phyloP scores from a whole-genome alignment of 2,888 invertebrate genomes.

The Nowickia ferox region DNA sequence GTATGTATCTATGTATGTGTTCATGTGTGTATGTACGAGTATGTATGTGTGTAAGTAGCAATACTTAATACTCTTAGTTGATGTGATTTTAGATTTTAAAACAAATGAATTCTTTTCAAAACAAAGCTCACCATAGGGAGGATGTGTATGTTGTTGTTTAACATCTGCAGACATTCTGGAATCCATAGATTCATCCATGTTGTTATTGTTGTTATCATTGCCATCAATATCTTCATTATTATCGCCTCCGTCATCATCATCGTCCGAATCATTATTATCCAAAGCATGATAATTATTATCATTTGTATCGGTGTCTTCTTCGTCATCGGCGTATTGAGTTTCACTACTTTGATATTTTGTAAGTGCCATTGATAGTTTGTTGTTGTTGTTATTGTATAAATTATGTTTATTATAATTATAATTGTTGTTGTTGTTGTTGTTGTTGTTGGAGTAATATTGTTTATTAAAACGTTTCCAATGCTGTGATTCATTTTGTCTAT shows the following conservation, averaged over 20 bases:
- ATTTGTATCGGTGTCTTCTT: slow-evolving; percentile 61
- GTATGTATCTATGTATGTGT: too few relatives aligned
- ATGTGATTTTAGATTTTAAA: background rate
- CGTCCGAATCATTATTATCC: slow-evolving; percentile 59
- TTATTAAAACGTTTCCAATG: slow-evolving; percentile 69
- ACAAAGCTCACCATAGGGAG: slow-evolving; percentile 64
- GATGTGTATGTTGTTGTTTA: slow-evolving; percentile 59
- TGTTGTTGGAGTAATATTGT: slow-evolving; percentile 56
- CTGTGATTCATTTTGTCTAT: slow-evolving; percentile 67
- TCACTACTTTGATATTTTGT: slow-evolving; percentile 70
- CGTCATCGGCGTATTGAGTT: slow-evolving; percentile 69
- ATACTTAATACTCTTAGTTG: too few relatives aligned
- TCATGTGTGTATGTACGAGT: too few relatives aligned
- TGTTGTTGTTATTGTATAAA: slow-evolving; percentile 58
- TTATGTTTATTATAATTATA: slow-evolving; percentile 54
- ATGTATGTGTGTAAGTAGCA: too few relatives aligned
- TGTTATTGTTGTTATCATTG: slow-evolving; percentile 24
- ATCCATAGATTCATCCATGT: slow-evolving; percentile 62
- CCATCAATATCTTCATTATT: slow-evolving; percentile 19
- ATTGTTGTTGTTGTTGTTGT: slow-evolving; percentile 58
- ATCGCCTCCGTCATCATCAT: slow-evolving; percentile 46
- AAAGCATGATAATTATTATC: slow-evolving; percentile 68
- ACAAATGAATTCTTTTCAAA: background rate
- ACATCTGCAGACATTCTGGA: slow-evolving; percentile 66
- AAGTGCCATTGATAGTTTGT: slow-evolving; percentile 67